phyloP scores from a whole-genome alignment of 2,888 invertebrate species.

The Yponomeuta sedellus region DNA sequence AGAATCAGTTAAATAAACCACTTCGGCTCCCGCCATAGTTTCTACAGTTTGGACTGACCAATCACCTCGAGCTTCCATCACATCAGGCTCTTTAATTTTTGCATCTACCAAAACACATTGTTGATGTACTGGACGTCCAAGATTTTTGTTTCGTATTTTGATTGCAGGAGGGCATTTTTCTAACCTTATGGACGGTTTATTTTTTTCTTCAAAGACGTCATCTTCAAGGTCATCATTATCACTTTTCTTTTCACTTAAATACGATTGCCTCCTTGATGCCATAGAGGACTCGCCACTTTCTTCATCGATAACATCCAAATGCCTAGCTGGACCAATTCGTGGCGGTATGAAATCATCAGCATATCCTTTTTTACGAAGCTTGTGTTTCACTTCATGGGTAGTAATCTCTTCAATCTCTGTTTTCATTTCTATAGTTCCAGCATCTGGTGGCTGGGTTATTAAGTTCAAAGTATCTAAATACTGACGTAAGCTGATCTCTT shows the following conservation, averaged over 20 bases:
- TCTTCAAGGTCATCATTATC: constrained; percentile 68
- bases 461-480: constrained; percentile 77
- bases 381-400: constrained; percentile 60
- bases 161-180: background rate
- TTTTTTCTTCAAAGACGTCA: constrained; percentile 50
- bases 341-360: constrained; percentile 51
- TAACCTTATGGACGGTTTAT: constrained; percentile 26
- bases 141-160: constrained; percentile 36
- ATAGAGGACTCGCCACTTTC: constrained; percentile 82
- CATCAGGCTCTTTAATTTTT: constrained; percentile 73
- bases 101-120: constrained; percentile 78
- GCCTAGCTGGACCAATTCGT: constrained; percentile 79
- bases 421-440: constrained; percentile 50
- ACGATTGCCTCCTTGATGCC: constrained; percentile 72
- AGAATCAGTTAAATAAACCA: constrained; percentile 82
- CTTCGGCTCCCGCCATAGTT: constrained; percentile 78
- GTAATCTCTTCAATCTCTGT: constrained; percentile 64
- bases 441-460: constrained; percentile 59
- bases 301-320: constrained; percentile 86
- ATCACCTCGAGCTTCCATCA: constrained; percentile 76
- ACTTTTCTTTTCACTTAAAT: constrained; percentile 66
- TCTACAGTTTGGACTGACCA: constrained; percentile 71
- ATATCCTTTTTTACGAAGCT: constrained; percentile 57
- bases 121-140: constrained; percentile 56
- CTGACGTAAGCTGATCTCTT: constrained; percentile 72